A percentile compares a stretch with the other conserved stretches of the same genome.
Evolutionary conservation across 2,113 vertebrate genomes (phyloP).

Genomic region (Pantherophis guttatus): DNA sequence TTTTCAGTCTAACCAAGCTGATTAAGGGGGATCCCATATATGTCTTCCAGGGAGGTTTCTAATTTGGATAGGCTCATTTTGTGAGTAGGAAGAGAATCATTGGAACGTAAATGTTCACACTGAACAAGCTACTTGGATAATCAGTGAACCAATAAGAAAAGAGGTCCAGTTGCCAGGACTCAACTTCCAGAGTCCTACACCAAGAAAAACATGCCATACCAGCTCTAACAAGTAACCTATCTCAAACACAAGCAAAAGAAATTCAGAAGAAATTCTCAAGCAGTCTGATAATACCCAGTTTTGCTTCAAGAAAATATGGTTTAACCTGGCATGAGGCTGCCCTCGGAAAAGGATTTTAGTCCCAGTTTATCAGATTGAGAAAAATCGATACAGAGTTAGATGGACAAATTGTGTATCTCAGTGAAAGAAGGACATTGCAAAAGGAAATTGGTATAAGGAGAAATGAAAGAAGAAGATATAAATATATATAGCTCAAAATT

Average conservation of each 20-base stretch:
- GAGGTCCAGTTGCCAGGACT: too few species aligned
- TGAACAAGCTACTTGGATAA: too few species aligned
- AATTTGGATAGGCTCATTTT: too few species aligned
- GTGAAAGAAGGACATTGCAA: background rate
- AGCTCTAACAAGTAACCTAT: background rate
- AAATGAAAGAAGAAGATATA: background rate
- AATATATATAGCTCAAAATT: background rate
- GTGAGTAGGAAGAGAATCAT: too few species aligned
- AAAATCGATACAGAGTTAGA: background rate
- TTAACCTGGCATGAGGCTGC: background rate
- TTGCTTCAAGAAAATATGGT: background rate
- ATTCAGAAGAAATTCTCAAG: background rate
- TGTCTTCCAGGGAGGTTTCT: too few species aligned
- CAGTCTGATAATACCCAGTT: background rate
- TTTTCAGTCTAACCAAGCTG: too few species aligned
- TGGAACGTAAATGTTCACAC: too few species aligned
- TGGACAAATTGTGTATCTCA: background rate
- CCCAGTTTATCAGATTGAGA: background rate
- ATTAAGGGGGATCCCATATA: too few species aligned
- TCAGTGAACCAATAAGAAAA: too few species aligned
- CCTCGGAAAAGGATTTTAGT: background rate
- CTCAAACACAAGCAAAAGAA: background rate
- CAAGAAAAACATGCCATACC: background rate
- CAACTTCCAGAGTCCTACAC: background rate
- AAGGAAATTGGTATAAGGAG: background rate